A percentile compares a stretch with the other conserved stretches of the same genome.
These are phyloP conservation scores for Luperina nickerlii DNA, from an alignment of 2,888 invertebrate genomes.

Conservation along the genomic window DNA sequence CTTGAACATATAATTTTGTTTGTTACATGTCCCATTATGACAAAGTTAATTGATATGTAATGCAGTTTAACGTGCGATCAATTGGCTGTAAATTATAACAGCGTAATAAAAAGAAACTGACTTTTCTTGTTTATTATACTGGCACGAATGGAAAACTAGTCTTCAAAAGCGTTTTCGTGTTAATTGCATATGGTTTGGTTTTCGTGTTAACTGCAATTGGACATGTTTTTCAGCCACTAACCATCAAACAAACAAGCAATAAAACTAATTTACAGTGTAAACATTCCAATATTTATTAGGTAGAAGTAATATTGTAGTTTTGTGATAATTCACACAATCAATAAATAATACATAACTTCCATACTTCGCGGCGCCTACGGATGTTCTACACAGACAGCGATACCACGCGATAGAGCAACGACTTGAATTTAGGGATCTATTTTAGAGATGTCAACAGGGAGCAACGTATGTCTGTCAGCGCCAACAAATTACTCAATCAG, in stretches of 20 bases:
- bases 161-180: constrained; percentile 12
- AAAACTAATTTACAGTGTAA: background rate
- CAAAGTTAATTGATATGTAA: constrained; percentile 19
- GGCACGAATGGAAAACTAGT: constrained; percentile 27
- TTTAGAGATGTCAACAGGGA: constrained; percentile 45
- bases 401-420: constrained; percentile 41
- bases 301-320: background rate
- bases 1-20: constrained; percentile 35
- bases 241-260: background rate
- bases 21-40: constrained; percentile 24
- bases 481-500: constrained; percentile 56
- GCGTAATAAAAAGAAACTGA: background rate
- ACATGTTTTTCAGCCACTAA: background rate
- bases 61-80: constrained; percentile 18
- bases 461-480: constrained; percentile 40
- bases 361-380: background rate
- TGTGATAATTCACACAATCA: background rate
- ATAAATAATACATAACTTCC: background rate
- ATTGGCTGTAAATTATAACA: constrained; percentile 19
- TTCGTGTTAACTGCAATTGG: constrained; percentile 12
- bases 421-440: constrained; percentile 46
- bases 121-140: constrained; percentile 15
- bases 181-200: constrained; percentile 3
- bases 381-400: constrained; percentile 12
- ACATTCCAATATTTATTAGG: background rate